Base-by-base conservation (phyloP, 2,113 vertebrate species). In the Galbula dea region DNA sequence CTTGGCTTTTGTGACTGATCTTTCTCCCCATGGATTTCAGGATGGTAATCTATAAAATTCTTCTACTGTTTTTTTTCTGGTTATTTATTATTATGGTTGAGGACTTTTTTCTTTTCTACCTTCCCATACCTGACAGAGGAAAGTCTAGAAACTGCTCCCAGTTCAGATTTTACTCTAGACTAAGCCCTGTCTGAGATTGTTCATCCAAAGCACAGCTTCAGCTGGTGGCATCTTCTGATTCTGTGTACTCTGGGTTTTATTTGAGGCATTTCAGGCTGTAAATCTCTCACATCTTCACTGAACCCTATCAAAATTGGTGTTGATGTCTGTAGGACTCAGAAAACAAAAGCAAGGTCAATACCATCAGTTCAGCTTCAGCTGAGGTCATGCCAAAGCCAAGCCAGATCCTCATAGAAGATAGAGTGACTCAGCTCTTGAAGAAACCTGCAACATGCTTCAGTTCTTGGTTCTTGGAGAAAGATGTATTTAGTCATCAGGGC, bases 321-420 rank as follows among this genome's bases (percentile, higher is more conserved):
- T 86, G 48, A 81, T 83, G 26, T 86, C 83, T 81, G 36, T 83
- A 81, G 45, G 57, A 72, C 22, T 83, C 37, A 63, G 76, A 94
- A 89, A 83, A 95, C 90, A 39, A 88, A 85, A 43, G 65, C 88
- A 96, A 88, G 68, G 63, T 88, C 90, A 77, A 37, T 83, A 63
- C 11, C 23, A 83, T 90, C 87, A 90, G 75, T 90, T 93, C 86
- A 90, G 11, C 48, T 83, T 93, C 73, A 89, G 2, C 27, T 78
- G 79, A 49, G 54, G 82, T 93, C 55, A 63, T 83, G 68, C 67
- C 55, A 85, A 37, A 29, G 58, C 41, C 23, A 88, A 57, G 79
- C 86, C 27, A 83, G 68, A 76, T 55, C 34, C 14, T 66, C 19
- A 12, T 74, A 43, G 71, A 85, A 74, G 43, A 45, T 77, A 22